These are phyloP conservation scores for Cladopsammia gracilis DNA, from an alignment of 64 coral and sea anemone genomes.

Conservation along the genomic window DNA sequence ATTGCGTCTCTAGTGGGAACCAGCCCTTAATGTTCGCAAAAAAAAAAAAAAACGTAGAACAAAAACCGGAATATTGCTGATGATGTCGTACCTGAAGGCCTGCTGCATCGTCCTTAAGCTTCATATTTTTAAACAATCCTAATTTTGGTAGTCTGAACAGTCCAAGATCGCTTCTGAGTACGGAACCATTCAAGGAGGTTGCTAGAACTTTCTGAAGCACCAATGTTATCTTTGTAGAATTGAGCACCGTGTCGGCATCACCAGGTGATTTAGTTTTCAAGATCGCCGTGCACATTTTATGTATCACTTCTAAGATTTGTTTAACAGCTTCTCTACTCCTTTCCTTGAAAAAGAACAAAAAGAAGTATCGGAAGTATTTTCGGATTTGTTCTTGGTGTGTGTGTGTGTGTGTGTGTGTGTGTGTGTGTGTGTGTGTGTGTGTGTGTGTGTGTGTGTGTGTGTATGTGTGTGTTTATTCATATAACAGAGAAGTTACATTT, in stretches of 20 bases:
- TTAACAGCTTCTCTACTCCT: slow-evolving; percentile 5
- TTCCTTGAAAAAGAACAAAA: background rate
- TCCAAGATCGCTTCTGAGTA: background rate
- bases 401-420: too few relatives aligned
- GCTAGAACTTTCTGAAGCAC: background rate
- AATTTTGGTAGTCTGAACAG: slow-evolving; percentile 24
- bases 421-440: too few relatives aligned
- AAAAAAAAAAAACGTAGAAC: background rate
- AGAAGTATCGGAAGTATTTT: background rate
- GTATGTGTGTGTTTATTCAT: too few relatives aligned
- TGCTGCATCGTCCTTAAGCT: background rate
- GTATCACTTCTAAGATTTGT: background rate
- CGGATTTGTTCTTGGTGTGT: too few relatives aligned
- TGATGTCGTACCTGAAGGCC: background rate
- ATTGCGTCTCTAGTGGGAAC: too few relatives aligned
- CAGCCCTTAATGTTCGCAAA: too few relatives aligned
- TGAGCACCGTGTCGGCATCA: slow-evolving; percentile 12
- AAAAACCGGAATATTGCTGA: background rate
- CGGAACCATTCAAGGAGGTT: background rate
- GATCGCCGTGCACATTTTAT: slow-evolving; percentile 4
- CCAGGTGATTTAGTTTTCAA: slow-evolving; percentile 10
- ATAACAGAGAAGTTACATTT: too few relatives aligned
- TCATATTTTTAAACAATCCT: background rate
- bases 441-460: too few relatives aligned
- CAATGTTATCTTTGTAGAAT: background rate